phyloP scores from a whole-genome alignment of 2,113 vertebrate species.

The Ptyas mucosa region DNA sequence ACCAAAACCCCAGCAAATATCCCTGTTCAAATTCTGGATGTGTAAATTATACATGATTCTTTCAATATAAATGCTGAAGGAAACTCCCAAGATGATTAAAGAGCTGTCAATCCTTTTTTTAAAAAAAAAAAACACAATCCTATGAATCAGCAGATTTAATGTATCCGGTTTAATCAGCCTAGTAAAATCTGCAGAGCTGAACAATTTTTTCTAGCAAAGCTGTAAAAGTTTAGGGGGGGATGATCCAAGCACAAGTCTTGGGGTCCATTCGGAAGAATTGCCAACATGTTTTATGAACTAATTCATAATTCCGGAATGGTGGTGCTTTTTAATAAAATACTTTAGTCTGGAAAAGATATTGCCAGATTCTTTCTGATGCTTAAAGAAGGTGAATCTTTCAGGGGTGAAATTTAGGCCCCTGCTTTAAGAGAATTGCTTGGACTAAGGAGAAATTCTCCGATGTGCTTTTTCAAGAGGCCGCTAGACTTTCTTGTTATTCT shows the following conservation, averaged over 20 bases:
- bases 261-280: background rate
- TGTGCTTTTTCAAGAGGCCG: background rate
- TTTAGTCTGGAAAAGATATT: background rate
- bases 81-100: background rate
- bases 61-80: background rate
- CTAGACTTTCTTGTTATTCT: background rate
- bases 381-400: background rate
- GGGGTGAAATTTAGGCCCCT: background rate
- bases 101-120: background rate
- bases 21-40: background rate
- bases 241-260: background rate
- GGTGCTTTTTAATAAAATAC: background rate
- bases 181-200: background rate
- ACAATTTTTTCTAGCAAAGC: background rate
- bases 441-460: background rate
- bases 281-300: background rate
- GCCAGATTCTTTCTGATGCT: background rate
- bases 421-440: background rate
- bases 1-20: too few species aligned
- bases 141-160: background rate
- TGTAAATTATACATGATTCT: background rate
- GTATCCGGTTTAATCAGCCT: background rate
- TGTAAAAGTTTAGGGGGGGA: background rate
- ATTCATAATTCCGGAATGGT: background rate
- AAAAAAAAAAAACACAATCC: background rate